Percentiles rank a stretch among this genome's conserved stretches.
Conservation (phyloP, 2,113 vertebrate species). For the Pterophyllum scalare region DNA sequence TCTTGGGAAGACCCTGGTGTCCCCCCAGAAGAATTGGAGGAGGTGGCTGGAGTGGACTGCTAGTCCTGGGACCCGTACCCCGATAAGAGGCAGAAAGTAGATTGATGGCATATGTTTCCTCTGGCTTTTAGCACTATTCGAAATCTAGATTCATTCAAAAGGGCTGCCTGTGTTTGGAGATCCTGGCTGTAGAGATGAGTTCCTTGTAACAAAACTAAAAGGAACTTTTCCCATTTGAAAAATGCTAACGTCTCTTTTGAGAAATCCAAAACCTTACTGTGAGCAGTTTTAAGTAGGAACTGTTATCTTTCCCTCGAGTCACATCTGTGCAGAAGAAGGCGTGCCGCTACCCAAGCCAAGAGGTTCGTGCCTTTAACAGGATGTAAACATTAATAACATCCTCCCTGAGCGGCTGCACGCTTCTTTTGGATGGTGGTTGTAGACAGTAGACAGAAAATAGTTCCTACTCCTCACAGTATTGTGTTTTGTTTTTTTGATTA, state of each 20-base stretch:
- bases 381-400: not conserved
- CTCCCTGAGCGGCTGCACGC: not conserved
- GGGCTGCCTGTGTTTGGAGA: not conserved
- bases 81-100: too few species aligned
- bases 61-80: too few species aligned
- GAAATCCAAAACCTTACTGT: accelerated
- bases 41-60: not conserved
- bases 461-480: not conserved
- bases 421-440: not conserved
- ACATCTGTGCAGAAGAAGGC: not conserved
- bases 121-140: too few species aligned
- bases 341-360: not conserved
- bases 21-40: not conserved
- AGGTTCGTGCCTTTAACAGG: not conserved
- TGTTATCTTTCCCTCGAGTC: not conserved
- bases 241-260: not conserved
- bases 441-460: not conserved
- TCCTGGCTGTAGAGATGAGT: not conserved
- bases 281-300: not conserved
- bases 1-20: too few species aligned
- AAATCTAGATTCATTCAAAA: too few species aligned
- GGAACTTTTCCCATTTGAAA: accelerated
- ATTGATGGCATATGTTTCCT: too few species aligned
- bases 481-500: too few species aligned
- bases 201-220: not conserved